Conservation (phyloP, 2,113 vertebrate genomes). For the Rissa tridactyla region DNA sequence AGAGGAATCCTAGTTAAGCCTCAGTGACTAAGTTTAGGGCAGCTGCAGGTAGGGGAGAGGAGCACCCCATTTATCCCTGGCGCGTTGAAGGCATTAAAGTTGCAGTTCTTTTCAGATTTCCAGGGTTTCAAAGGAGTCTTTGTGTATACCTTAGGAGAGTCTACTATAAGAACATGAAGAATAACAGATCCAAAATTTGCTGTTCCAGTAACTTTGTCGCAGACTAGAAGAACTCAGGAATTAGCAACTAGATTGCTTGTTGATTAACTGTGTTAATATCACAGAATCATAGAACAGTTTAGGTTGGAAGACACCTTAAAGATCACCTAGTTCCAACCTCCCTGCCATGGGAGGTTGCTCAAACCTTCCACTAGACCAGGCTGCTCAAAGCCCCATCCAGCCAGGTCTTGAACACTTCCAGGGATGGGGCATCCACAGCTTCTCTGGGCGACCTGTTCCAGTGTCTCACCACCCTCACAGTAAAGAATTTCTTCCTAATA, state of each 20-base stretch:
- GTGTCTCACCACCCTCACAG: neutral
- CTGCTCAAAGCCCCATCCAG: neutral
- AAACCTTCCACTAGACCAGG: neutral
- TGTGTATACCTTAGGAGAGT: neutral
- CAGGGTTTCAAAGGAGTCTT: neutral
- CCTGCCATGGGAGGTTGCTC: neutral
- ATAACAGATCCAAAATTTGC: neutral
- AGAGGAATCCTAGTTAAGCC: neutral
- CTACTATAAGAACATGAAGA: neutral
- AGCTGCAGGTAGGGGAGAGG: neutral
- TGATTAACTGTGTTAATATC: neutral
- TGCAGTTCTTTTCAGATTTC: neutral
- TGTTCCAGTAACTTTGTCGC: neutral
- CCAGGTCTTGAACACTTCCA: neutral
- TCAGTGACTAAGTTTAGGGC: neutral
- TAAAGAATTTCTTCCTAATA: neutral
- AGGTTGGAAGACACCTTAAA: neutral
- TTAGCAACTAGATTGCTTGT: neutral
- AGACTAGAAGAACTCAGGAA: neutral
- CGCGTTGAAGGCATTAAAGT: neutral
- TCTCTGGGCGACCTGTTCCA: neutral
- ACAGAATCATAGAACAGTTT: neutral
- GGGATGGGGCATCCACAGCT: neutral
- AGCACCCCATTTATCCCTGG: neutral
- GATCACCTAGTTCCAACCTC: neutral